phyloP scores from a whole-genome alignment of 2,113 vertebrate genomes.

The Meriones unguiculatus region DNA sequence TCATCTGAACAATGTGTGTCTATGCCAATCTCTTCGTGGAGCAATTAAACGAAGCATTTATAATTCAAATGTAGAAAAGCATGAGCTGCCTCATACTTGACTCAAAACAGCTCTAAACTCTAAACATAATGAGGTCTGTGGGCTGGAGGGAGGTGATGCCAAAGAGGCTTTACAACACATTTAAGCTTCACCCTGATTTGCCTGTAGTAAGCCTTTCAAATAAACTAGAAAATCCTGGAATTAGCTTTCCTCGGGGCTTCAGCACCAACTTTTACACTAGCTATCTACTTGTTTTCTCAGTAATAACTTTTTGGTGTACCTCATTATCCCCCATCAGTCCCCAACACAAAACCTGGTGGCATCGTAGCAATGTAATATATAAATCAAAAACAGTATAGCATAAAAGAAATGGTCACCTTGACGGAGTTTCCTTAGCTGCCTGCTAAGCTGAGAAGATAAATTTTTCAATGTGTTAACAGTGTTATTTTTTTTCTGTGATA shows the following conservation, averaged over 20 bases:
- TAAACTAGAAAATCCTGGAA: slow-evolving; percentile 31
- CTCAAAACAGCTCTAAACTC: slow-evolving; percentile 55
- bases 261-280: neutral
- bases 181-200: neutral
- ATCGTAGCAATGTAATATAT: slow-evolving; percentile 1
- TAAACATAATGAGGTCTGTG: slow-evolving; percentile 12
- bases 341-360: neutral
- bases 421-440: slow-evolving; percentile 39
- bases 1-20: slow-evolving; percentile 80
- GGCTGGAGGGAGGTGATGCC: neutral
- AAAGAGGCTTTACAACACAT: neutral
- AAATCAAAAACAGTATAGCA: slow-evolving; percentile 43
- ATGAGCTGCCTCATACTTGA: slow-evolving; percentile 73
- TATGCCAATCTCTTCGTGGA: slow-evolving; percentile 78
- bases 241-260: neutral
- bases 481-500: neutral
- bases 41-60: slow-evolving; percentile 84
- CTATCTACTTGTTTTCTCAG: neutral
- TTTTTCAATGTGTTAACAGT: neutral
- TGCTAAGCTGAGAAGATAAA: neutral
- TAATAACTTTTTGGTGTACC: neutral
- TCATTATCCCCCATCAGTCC: neutral
- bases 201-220: neutral
- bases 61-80: slow-evolving; percentile 71
- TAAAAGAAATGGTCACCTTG: slow-evolving; percentile 25